Conservation (phyloP, 1,140 invertebrate genomes). For the Apis cerana region DNA sequence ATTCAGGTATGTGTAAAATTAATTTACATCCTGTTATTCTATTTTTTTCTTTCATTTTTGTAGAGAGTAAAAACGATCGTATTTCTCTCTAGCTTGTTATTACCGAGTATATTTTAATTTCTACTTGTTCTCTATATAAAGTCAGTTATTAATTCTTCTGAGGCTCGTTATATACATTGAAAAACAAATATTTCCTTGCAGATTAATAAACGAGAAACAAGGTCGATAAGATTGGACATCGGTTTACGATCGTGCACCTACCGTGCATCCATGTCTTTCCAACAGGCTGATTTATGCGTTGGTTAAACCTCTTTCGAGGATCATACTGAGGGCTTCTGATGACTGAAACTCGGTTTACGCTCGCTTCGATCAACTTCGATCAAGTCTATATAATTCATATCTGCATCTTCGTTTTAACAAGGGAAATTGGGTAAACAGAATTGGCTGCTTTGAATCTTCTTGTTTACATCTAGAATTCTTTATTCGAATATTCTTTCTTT, state of each 20-base stretch:
- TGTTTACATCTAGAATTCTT: background rate
- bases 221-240: conserved; percentile 25
- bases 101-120: conserved; percentile 19
- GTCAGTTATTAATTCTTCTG: conserved; percentile 4
- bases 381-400: background rate
- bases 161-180: background rate
- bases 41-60: too few species aligned
- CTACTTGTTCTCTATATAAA: too few species aligned
- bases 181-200: conserved; percentile 44
- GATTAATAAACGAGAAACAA: conserved; percentile 11
- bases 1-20: too few species aligned
- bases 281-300: background rate
- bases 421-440: background rate
- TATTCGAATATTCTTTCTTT: background rate
- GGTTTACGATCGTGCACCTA: background rate
- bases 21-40: too few species aligned
- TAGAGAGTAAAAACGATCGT: too few species aligned
- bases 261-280: background rate
- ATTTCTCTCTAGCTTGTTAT: too few species aligned
- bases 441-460: background rate
- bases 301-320: conserved; percentile 12
- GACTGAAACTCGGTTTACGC: background rate
- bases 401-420: background rate
- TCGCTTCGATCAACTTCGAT: background rate
- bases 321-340: background rate